Base-by-base conservation (phyloP, 2,888 invertebrate genomes). In the Neocrepidodera transversa region DNA sequence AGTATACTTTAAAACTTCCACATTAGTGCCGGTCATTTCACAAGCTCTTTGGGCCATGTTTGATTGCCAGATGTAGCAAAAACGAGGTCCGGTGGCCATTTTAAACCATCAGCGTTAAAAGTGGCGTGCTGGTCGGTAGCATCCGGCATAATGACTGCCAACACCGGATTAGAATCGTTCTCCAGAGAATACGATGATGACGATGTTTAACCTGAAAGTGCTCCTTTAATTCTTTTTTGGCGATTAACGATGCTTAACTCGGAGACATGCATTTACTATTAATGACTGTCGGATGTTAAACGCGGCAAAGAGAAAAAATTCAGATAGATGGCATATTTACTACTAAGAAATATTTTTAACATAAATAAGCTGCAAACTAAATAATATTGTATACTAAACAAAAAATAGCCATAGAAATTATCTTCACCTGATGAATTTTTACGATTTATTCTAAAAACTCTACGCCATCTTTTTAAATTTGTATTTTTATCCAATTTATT, bases 81-180 rank as follows among this genome's bases (percentile, higher is more conserved):
- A 60, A 55, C 50, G 18, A 28, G 13, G 45, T 51, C 51, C 55
- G 43, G 28, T 26, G 49, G 51, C 55, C 52, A 57, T 64, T 60
- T 59, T 32, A 45, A 56, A 49, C 56, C 60, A 61, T 61, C 58
- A 61, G 43, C 56, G 54, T 64, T 59, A 53, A 55, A 61, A 59
- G 45, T 63, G 58, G 54, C 54, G 57, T 60, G 55, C 42, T 43
- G 43, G 60, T 56, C 17, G 36, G 49, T 48, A 50, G 36, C 50
- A 57, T 36, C 56, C 45, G 20, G 47, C 42, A 52, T 59, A 51
- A 40, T 40, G 40, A 51, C n/a, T 26, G 14, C 23, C 8, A 40
- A 42, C 18, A 38, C 61, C 53, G 53, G 53, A 51, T 54, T 54
- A 53, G 36, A 50, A 54, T 53, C 49, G 53, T 35, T 57, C 53